Base-by-base conservation (phyloP, 1,140 invertebrate genomes). In the Megalopta genalis region DNA sequence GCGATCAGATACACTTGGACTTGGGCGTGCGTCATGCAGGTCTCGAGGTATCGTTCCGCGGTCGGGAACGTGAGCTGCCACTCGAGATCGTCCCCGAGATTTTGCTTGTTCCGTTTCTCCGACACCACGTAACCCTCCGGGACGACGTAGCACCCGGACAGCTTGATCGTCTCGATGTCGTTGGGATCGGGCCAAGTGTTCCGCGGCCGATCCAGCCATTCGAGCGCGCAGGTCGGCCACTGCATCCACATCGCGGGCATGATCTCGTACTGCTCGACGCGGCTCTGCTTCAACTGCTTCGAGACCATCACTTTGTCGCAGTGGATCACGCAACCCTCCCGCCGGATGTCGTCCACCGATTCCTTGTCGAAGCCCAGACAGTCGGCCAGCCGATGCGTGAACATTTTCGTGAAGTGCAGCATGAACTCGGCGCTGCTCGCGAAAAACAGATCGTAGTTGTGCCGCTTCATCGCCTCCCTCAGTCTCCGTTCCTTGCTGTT, bases 11-110 rank as follows among this genome's bases (percentile, higher is more conserved):
- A 95, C 68, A 96, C 94, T 54, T 95, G 94, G 39, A 95, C 94
- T 87, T 97, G 96, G 8, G 95, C 93, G 83, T 95, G 94, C 0
- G 94, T 95, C 90, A 97, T 93, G 79, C 94, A 95, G 0, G 94
- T 95, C 85, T 97, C 95, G 64, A 97, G 90, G 82, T 95, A 96
- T 57, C 95, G 93, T 89, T 97, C 96, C 0, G 96, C 96, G 66
- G 95, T 94, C 0, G 96, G 95, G 86, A 97, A 97, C 9, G 93
- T 93, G 1, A 97, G 91, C 85, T 95, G 95, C 96, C 96, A 97
- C 87, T 97, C 96, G 14, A 96, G 90, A 76, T 94, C 94, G 66
- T 94, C 92, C 49, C 94, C 91, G 0, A 91, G 90, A 87, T 96
- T 95, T 4, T 90, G 84, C 21, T 49, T 93, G 21, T 57, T 21